These are phyloP conservation scores for Melospiza melodia DNA, from an alignment of 2,113 vertebrate genomes.

Conservation along the genomic window DNA sequence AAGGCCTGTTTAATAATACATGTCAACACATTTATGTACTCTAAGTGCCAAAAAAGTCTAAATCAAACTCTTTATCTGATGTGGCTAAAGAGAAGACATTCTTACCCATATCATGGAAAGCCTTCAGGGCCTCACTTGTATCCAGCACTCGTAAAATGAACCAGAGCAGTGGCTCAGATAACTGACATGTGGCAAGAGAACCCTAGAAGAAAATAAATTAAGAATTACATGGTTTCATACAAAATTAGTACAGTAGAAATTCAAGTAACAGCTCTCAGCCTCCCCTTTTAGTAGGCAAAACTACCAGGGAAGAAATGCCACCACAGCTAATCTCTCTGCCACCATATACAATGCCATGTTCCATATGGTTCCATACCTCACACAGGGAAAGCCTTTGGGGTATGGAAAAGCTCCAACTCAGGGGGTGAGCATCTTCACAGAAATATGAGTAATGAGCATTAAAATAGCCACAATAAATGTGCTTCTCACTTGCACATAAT, in stretches of 20 bases:
- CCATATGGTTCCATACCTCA: not conserved
- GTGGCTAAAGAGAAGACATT: not conserved
- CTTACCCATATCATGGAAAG: slow-evolving; percentile 98
- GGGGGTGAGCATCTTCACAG: not conserved
- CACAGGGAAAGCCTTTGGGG: accelerated
- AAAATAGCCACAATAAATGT: not conserved
- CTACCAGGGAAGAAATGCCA: not conserved
- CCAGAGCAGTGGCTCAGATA: slow-evolving; percentile 96
- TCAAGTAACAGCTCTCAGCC: not conserved
- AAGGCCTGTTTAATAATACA: not conserved
- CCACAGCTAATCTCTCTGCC: not conserved
- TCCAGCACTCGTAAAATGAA: slow-evolving; percentile 97
- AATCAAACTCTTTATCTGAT: not conserved
- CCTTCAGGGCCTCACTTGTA: slow-evolving; percentile 96
- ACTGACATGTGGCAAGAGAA: slow-evolving; percentile 96
- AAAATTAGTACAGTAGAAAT: not conserved
- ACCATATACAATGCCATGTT: not conserved
- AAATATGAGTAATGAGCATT: not conserved
- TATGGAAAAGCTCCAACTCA: not conserved
- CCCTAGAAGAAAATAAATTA: slow-evolving; percentile 76
- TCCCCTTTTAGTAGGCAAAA: not conserved
- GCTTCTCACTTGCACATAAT: not conserved
- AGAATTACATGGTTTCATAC: not conserved
- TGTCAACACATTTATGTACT: not conserved
- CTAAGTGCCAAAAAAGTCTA: not conserved